Base-by-base conservation (phyloP, 2,888 invertebrate genomes). In the Xylota sylvarum region DNA sequence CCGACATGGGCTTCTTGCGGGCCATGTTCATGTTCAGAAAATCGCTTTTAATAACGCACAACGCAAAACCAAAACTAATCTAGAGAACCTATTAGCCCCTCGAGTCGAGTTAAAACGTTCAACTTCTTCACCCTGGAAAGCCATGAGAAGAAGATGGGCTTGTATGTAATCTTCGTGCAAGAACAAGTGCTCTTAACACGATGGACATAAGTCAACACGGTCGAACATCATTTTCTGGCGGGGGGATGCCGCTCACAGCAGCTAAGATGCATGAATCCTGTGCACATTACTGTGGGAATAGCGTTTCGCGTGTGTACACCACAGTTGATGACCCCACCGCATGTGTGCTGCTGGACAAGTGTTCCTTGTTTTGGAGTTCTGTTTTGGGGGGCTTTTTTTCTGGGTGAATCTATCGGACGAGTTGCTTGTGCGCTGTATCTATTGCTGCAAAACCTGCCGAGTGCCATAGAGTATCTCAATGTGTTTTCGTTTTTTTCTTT, bases 191-290 rank as follows among this genome's bases (percentile, higher is more conserved):
- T 85, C 85, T 65, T 72, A 81, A 77, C 81, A 72, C 80, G 85
- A 81, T 69, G 81, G 70, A 85, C 85, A 85, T 85, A 85, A 85
- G 85, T 85, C 85, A 85, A 85, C 81, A 81, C 70, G 76, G 76
- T 37, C 70, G 78, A 81, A 85, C 81, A 81, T 72, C 37, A 70
- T 62, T 80, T 70, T 72, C 27, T 37, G 32, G 35, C 32, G 67
- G 74, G 55, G 74, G 23, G 43, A 23, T 9, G 23, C 32, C 30
- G 37, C 52, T 55, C 40, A 32, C 32, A 48, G 48, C 72, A 62
- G 56, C 37, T 72, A 56, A n/a, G 14, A 58, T 58, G 10, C 58
- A 58, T 60, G 65, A 35, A 72, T 43, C 35, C 23, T 23, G 23
- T 35, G 27, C 3, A n/a, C 37, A n/a, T 37, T 27, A 46, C 27